Conservation (phyloP, 1,140 invertebrate genomes). For the Platorchestia sp. region DNA sequence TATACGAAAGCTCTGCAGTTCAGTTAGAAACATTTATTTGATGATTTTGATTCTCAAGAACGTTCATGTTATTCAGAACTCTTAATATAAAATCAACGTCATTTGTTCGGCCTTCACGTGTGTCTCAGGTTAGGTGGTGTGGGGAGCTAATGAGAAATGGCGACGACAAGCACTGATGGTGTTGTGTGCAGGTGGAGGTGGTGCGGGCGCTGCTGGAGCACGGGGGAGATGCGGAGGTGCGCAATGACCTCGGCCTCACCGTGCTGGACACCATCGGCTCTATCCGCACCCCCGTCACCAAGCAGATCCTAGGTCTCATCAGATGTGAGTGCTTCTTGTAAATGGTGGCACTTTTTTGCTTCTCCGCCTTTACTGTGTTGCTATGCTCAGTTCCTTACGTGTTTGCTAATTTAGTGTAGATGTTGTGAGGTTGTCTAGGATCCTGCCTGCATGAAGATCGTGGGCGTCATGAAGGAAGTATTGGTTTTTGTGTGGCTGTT, state of each 20-base stretch:
- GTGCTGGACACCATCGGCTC: slow-evolving; percentile 89
- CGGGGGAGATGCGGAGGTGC: slow-evolving; percentile 85
- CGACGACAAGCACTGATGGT: background rate
- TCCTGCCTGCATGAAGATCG: no score
- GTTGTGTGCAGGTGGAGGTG: slow-evolving; percentile 77
- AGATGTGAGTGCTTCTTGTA: slow-evolving; percentile 80
- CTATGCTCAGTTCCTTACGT: no score
- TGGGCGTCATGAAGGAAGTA: background rate
- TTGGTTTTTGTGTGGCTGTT: background rate
- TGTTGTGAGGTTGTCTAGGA: no score
- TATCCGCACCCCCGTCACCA: slow-evolving; percentile 89
- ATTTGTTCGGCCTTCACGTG: no score
- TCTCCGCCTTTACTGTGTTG: background rate
- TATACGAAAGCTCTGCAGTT: no score
- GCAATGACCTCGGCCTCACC: slow-evolving; percentile 84
- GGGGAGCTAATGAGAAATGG: background rate
- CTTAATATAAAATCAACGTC: no score
- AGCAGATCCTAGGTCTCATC: slow-evolving; percentile 86
- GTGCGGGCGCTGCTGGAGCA: slow-evolving; percentile 85
- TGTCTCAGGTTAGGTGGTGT: background rate
- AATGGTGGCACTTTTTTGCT: no score
- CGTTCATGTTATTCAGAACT: no score
- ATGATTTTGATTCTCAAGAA: no score
- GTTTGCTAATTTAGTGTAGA: no score
- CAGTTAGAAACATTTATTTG: no score